phyloP scores from a whole-genome alignment of 1,140 invertebrate species.

The Macrobrachium nipponense region DNA sequence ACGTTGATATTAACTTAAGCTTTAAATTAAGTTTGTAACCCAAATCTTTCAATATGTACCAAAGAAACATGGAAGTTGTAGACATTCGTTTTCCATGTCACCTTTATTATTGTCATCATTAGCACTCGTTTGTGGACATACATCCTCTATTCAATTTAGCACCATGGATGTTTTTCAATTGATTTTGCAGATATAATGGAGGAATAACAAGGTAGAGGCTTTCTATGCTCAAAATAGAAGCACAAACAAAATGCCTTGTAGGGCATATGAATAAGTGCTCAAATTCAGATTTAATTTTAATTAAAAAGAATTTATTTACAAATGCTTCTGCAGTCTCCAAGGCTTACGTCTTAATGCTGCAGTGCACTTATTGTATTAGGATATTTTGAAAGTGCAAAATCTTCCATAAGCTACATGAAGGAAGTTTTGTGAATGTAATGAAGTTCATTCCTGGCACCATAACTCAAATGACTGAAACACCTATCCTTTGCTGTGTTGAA shows the following conservation, averaged over 20 bases:
- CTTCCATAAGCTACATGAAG: too few relatives aligned
- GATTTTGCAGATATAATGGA: neutral
- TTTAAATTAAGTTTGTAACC: slow-evolving; percentile 26
- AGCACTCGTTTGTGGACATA: neutral
- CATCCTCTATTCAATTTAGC: neutral
- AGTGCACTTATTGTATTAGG: too few relatives aligned
- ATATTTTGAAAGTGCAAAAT: too few relatives aligned
- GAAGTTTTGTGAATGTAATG: too few relatives aligned
- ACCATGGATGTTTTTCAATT: neutral
- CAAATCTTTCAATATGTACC: slow-evolving; percentile 33
- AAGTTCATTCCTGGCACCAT: too few relatives aligned
- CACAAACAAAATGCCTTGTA: slow-evolving; percentile 38
- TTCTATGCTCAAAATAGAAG: slow-evolving; percentile 38
- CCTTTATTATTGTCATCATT: too few relatives aligned
- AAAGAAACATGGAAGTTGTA: slow-evolving; percentile 18
- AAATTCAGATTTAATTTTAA: slow-evolving; percentile 19
- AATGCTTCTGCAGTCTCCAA: too few relatives aligned
- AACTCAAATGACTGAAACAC: too few relatives aligned
- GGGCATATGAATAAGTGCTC: slow-evolving; percentile 22
- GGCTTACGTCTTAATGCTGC: too few relatives aligned
- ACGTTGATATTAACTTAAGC: slow-evolving; percentile 4
- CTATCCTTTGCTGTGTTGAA: slow-evolving; percentile 2
- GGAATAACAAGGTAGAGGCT: neutral
- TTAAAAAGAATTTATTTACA: neutral
- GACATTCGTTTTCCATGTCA: neutral